Evolutionary conservation across 2,113 vertebrate genomes (phyloP).

Genomic region (Crotalus tigris): DNA sequence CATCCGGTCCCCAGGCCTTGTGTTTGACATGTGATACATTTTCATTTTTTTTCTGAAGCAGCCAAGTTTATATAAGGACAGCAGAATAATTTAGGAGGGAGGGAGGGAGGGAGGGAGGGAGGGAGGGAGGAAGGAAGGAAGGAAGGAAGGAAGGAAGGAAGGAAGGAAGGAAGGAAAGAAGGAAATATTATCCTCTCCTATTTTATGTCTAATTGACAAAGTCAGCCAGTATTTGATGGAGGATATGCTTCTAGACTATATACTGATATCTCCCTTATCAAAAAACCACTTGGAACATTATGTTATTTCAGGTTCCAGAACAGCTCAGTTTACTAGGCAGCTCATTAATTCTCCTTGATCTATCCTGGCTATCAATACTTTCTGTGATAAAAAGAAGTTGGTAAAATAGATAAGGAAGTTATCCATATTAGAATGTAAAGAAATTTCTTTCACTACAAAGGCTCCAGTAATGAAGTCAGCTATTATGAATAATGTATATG

Average conservation of each 20-base stretch:
- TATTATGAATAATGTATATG: background rate
- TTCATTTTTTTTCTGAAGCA: background rate
- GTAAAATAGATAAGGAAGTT: background rate
- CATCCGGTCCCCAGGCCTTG: too few relatives aligned
- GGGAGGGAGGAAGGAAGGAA: background rate
- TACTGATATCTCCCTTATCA: background rate
- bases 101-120: accelerated
- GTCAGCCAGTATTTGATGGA: background rate
- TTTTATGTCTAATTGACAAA: background rate
- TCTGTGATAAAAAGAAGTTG: background rate
- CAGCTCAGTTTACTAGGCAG: background rate
- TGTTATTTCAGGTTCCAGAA: background rate
- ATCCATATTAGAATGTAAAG: background rate
- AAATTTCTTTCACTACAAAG: background rate
- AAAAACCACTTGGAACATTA: background rate
- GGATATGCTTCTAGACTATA: background rate
- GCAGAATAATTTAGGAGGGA: background rate
- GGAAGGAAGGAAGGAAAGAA: too few relatives aligned
- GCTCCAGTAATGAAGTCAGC: background rate
- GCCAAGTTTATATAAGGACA: background rate
- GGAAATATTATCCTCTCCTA: background rate
- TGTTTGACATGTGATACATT: background rate
- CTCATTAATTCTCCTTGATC: background rate
- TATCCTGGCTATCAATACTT: background rate
- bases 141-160: background rate